Evolutionary conservation across 2,113 vertebrate species (phyloP).

Genomic region (Etheostoma spectabile): DNA sequence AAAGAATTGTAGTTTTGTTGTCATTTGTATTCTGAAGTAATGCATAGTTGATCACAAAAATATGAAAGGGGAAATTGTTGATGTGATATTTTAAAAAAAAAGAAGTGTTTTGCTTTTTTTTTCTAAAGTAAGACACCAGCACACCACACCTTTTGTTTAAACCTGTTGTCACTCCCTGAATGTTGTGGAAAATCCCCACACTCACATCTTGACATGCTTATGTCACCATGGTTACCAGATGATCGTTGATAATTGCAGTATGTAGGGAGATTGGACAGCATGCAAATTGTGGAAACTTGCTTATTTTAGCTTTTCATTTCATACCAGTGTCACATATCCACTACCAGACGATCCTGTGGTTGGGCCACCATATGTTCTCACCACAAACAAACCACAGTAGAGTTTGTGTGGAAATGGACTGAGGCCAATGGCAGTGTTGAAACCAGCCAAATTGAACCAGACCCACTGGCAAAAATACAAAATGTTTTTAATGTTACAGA

Average conservation of each 20-base stretch:
- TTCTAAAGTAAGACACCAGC: not conserved
- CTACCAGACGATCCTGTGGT: conserved; percentile 3
- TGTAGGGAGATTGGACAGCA: not conserved
- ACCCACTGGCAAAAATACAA: not conserved
- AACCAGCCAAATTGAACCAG: conserved; percentile 3
- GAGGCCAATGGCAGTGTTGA: not conserved
- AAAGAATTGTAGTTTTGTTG: not conserved
- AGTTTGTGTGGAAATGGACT: conserved; percentile 19
- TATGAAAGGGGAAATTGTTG: too few relatives aligned
- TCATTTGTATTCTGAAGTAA: not conserved
- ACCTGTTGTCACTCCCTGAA: not conserved
- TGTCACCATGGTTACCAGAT: not conserved
- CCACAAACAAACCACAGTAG: conserved; percentile 27
- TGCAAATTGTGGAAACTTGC: not conserved
- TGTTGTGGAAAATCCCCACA: not conserved
- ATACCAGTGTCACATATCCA: conserved; percentile 6
- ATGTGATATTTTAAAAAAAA: not conserved
- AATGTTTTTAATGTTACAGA: not conserved
- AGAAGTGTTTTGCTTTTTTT: not conserved
- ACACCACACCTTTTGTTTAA: not conserved
- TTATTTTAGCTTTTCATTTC: conserved; percentile 17
- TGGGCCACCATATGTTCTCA: conserved; percentile 7
- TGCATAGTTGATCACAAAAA: not conserved
- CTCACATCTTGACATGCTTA: not conserved
- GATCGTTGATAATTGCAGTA: not conserved